A percentile compares a stretch with the other conserved stretches of the same genome.
These are phyloP conservation scores for Pentamera pediparva DNA, from an alignment of 53 echinoderm and acorn worm genomes.

Conservation along the genomic window DNA sequence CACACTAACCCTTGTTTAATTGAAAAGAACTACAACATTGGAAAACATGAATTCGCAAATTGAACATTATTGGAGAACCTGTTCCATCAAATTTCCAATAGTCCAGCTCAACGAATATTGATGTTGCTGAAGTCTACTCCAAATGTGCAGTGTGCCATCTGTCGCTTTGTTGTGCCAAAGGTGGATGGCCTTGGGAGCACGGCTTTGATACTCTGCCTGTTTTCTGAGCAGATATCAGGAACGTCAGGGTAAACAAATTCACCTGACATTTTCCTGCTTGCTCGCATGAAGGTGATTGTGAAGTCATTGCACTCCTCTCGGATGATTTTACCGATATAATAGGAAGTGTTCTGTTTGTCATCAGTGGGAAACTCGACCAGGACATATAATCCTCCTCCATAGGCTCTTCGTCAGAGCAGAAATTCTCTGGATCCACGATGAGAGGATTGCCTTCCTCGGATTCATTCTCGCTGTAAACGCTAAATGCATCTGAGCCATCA, in stretches of 20 bases:
- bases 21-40: no score
- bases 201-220: not conserved
- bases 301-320: not conserved
- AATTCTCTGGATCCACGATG: not conserved
- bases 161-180: not conserved
- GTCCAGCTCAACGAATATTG: not conserved
- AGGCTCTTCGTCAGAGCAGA: not conserved
- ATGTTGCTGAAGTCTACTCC: not conserved
- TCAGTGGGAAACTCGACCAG: not conserved
- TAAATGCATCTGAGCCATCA: not conserved
- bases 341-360: not conserved
- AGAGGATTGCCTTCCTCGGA: not conserved
- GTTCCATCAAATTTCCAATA: not conserved
- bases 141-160: not conserved
- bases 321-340: not conserved
- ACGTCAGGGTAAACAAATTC: not conserved
- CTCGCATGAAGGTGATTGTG: not conserved
- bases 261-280: not conserved
- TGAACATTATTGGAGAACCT: no score
- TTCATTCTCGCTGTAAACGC: not conserved
- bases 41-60: no score
- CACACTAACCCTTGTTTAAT: no score
- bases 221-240: not conserved
- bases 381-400: not conserved
- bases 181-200: not conserved